phyloP scores from a whole-genome alignment of 2,113 vertebrate genomes.

The Montifringilla adamsi region DNA sequence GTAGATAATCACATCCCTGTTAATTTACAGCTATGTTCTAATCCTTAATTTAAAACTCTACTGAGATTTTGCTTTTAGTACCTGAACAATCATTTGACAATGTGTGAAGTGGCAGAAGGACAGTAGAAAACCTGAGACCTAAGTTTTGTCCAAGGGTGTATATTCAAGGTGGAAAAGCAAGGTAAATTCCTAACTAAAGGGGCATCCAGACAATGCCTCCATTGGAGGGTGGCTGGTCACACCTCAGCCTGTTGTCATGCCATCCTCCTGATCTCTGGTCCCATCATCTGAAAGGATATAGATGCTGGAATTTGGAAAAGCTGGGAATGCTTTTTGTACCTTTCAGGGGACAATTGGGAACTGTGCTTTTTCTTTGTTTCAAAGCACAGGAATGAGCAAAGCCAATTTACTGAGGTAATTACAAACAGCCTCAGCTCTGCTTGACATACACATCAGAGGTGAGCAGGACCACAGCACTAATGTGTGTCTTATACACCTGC shows the following conservation, averaged over 20 bases:
- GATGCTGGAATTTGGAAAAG: neutral
- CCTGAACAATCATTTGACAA: neutral
- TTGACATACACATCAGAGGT: neutral
- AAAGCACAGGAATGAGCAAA: neutral
- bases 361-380: neutral
- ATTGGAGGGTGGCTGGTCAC: neutral
- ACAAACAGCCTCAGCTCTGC: neutral
- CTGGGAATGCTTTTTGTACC: neutral
- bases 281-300: neutral
- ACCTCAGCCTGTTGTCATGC: neutral
- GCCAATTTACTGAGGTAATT: neutral
- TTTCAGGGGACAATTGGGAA: neutral
- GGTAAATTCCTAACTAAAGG: neutral
- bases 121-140: neutral
- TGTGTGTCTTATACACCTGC: neutral
- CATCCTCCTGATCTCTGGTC: neutral
- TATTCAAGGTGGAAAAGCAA: neutral
- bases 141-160: neutral
- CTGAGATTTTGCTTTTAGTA: neutral
- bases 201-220: neutral
- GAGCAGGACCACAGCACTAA: neutral
- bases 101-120: neutral
- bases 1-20: neutral
- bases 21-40: slow-evolving; percentile 22
- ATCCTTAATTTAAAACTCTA: slow-evolving; percentile 12